Base-by-base conservation (phyloP, 2,888 invertebrate genomes). In the Phyllotreta striolata region DNA sequence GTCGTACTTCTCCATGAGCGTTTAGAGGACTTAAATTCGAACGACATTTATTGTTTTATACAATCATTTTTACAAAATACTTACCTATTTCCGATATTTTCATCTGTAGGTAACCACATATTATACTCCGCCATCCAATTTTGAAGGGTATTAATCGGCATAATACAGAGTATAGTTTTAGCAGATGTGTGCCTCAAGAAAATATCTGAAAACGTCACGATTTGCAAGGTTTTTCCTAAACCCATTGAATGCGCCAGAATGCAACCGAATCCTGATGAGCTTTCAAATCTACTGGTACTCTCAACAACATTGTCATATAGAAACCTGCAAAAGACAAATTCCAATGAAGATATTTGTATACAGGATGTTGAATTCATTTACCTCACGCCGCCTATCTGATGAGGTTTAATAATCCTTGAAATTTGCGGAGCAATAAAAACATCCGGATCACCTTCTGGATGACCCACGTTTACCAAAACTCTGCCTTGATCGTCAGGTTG, bases 211-310 rank as follows among this genome's bases (percentile, higher is more conserved):
- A 99, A 98, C 70, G 95, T 93, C 61, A 98, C 93, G 62, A 98
- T 92, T 69, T 82, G 95, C 63, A 99, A 84, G 0, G 98, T 99
- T 84, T 99, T 99, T n/a, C 99, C 99, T 35, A 99, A 86, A 1
- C 99, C 99, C 99, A 99, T 99, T 47, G 96, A 96, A 84, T 99
- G 98, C 0, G 98, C 98, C 57, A 99, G 84, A 74, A 99, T 98
- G 80, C 98, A 99, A 9, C 99, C 99, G 81, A 98, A 97, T 54
- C 76, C 78, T 1, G 90, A 87, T 0, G 93, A 93, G 10, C 88
- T 91, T 60, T 92, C 91, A 80, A 91, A 98, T 71, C 96, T 86
- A 66, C 91, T 91, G 47, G 93, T 87, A 13, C 96, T 96, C 83
- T 98, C 98, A 71, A 99, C 92, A 24, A 98, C 91, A 80, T 98